Evolutionary conservation across 1,140 invertebrate genomes (phyloP), one percentile per base, ranked within the genome.

Genomic region (Drosophila pseudoananassae): DNA sequence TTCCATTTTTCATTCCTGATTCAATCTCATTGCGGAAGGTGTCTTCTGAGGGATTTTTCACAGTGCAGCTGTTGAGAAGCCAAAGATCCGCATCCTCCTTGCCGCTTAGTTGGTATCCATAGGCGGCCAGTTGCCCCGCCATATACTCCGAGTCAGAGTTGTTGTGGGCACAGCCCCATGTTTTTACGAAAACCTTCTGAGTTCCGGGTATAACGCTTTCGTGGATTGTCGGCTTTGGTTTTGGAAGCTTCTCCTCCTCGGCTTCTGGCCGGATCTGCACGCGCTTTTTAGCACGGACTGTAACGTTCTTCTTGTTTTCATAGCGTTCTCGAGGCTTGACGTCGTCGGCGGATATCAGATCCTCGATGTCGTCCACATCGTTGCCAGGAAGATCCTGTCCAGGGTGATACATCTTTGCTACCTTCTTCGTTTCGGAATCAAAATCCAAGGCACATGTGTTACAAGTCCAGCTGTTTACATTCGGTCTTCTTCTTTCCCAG

Each of bases 121-220:
- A 97, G 0, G 95, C 93, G 15, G 96, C 95, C 46, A 99, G 92
- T 69, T 98, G 95, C 0, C 98, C 98, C 36, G 97, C 97, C 98
- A 99, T 99, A 87, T 99, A 99, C 93, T 98, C 98, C 9, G 97
- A 96, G 90, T 99, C 98, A 0, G 97, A 98, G 90, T 94, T 98
- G 91, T 99, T 99, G 92, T 99, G 98, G 4, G 98, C 96, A 92
- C 98, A 99, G 10, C 98, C 98, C 98, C 98, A 99, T 50, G 98
- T 99, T 92, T 98, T 98, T 0, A 99, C 94, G 92, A 96, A 99
- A 49, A 99, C 95, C 65, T 94, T 97, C 91, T 98, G 97, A 0
- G 96, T 97, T n/a, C 97, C 98, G 91, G 96, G 96, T 51, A 97
- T 95, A 56, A 96, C 93, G 90, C 95, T 96, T 59, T 93, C 92